These are phyloP conservation scores for Cheilosia grossa DNA, from an alignment of 2,888 invertebrate genomes.

Conservation along the genomic window DNA sequence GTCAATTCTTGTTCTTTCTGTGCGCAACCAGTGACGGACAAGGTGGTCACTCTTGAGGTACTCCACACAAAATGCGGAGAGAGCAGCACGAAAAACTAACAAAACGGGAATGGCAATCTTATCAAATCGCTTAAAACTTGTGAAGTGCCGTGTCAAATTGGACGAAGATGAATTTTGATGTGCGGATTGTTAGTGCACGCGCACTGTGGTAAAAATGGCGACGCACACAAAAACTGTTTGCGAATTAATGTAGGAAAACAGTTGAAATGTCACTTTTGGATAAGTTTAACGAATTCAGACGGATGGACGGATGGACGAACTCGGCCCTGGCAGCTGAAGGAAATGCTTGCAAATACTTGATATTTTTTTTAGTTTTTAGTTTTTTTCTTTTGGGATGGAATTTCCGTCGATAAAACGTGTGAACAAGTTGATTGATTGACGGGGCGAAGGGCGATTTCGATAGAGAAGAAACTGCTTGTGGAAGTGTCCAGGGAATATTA, in stretches of 20 bases:
- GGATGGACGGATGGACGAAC: slow-evolving; percentile 52
- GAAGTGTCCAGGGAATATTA: too few species aligned
- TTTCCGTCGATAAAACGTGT: slow-evolving; percentile 19
- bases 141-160: slow-evolving; percentile 75
- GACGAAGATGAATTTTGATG: slow-evolving; percentile 74
- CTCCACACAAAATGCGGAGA: slow-evolving; percentile 24
- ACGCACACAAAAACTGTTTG: slow-evolving; percentile 42
- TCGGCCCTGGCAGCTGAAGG: slow-evolving; percentile 55
- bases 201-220: slow-evolving; percentile 9
- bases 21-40: slow-evolving; percentile 69
- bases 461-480: too few species aligned
- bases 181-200: slow-evolving; percentile 16
- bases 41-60: slow-evolving; percentile 67
- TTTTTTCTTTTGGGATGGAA: slow-evolving; percentile 1
- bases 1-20: slow-evolving; percentile 70
- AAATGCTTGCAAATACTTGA: slow-evolving; percentile 1
- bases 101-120: slow-evolving; percentile 65
- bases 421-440: slow-evolving; percentile 42
- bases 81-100: not conserved
- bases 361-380: not conserved
- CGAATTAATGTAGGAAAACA: slow-evolving; percentile 39
- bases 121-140: slow-evolving; percentile 71
- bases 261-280: slow-evolving; percentile 50
- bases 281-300: slow-evolving; percentile 65
- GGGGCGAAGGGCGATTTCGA: not conserved